phyloP scores from a whole-genome alignment of 2,888 invertebrate species.

The Nasonovia ribisnigri region DNA sequence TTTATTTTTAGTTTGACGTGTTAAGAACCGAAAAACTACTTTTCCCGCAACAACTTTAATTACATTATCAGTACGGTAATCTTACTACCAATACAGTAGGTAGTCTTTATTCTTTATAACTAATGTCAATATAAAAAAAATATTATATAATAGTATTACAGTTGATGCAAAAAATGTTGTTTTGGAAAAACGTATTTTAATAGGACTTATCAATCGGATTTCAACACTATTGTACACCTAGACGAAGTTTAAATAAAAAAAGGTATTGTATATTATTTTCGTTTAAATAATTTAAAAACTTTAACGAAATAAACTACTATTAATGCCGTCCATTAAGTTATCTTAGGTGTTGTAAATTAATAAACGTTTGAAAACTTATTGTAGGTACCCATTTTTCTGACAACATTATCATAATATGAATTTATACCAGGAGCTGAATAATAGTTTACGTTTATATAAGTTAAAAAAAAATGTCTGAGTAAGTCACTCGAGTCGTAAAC shows the following conservation, averaged over 20 bases:
- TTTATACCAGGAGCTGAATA: neutral
- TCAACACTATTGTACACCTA: neutral
- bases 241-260: neutral
- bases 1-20: slow-evolving; percentile 23
- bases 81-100: too few relatives aligned
- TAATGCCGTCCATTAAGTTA: neutral
- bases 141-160: too few relatives aligned
- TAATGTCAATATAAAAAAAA: neutral
- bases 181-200: neutral
- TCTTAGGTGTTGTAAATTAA: neutral
- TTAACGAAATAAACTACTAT: neutral
- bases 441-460: neutral
- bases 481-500: neutral
- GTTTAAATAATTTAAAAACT: neutral
- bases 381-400: neutral
- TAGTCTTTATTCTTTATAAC: neutral
- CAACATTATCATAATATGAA: neutral
- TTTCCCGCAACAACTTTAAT: neutral
- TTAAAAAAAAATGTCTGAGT: neutral
- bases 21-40: neutral
- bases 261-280: neutral
- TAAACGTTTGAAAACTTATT: neutral
- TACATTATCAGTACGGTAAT: neutral
- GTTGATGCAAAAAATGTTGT: neutral
- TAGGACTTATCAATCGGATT: neutral